Evolutionary conservation across 2,113 vertebrate species (phyloP), one percentile per base, ranked within the genome.

Genomic region (Nerophis lumbriciformis): DNA sequence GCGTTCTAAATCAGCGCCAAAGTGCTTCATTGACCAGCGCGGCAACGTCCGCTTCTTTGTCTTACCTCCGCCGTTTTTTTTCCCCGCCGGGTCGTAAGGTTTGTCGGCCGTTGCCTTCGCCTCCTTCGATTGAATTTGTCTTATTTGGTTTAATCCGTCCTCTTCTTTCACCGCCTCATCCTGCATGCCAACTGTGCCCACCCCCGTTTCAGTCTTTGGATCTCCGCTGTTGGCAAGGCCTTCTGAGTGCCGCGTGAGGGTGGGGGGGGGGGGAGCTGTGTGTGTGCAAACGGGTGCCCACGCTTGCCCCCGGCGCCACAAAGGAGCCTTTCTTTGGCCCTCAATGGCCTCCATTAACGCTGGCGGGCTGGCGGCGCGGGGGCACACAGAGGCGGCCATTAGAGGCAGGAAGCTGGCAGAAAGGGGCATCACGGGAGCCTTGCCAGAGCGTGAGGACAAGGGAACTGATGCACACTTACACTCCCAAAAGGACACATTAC

Each of bases 321-420:
- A 90, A 86, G 83, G 77, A 65, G 67, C 85, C 83, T 88, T 92
- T 91, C 88, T 90, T 78, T 3, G 68, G 73, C 80, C 81, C 68
- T 92, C 85, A 92, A 92, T 88, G 87, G 85, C 73, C 65, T 87
- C 87, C 87, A 90, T 91, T 90, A 90, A 89, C 71, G 80, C 69
- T 65, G 69, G 80, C 77, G 71, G 80, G 82, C 77, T 81, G 90
- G 88, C 88, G 89, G 87, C 78, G 84, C 82, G 87, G 83, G 87
- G 88, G 85, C 85, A 89, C 87, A 88, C 85, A 87, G 87, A 87
- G 84, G 72, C 59, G 79, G 85, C 79, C 87, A 87, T 87, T 85
- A 83, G 84, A 88, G 88, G 85, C 89, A 90, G 87, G 90, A 91
- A 91, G 88, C 87, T 63, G 78, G 78, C 81, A 85, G 83, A 63